These are phyloP conservation scores for Phataginus tetradactyla DNA, from an alignment of 2,797 vertebrate genomes.

Conservation along the genomic window DNA sequence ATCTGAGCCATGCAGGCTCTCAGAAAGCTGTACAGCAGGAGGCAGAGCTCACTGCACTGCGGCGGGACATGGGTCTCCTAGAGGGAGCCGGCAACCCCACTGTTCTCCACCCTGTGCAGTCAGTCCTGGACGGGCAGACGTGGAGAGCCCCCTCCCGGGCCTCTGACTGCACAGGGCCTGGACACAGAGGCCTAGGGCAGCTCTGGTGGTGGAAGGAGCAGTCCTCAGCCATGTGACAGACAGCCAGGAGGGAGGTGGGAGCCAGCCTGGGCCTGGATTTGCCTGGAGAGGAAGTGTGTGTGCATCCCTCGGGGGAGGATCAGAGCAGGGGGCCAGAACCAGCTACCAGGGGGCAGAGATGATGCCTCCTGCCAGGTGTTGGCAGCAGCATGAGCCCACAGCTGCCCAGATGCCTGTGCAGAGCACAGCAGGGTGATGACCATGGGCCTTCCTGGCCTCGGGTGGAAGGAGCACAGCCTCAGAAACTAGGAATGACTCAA, in stretches of 20 bases:
- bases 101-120: background rate
- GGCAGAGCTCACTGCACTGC: rapidly evolving
- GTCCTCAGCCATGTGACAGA: background rate
- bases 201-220: rapidly evolving
- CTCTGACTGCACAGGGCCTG: rapidly evolving
- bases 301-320: background rate
- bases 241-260: background rate
- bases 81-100: background rate
- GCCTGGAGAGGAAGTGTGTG: background rate
- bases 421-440: rapidly evolving
- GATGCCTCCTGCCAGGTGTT: rapidly evolving
- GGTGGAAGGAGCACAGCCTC: background rate
- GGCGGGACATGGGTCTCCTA: no score
- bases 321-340: background rate
- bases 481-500: background rate
- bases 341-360: rapidly evolving
- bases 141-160: background rate
- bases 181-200: background rate
- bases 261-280: background rate
- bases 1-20: background rate
- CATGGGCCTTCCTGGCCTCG: rapidly evolving
- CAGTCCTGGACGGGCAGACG: background rate
- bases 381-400: background rate
- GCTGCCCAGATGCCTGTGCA: background rate
- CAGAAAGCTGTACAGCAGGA: background rate